Conservation (phyloP, 2,888 invertebrate genomes). For the Zygothrica quintamaculata region DNA sequence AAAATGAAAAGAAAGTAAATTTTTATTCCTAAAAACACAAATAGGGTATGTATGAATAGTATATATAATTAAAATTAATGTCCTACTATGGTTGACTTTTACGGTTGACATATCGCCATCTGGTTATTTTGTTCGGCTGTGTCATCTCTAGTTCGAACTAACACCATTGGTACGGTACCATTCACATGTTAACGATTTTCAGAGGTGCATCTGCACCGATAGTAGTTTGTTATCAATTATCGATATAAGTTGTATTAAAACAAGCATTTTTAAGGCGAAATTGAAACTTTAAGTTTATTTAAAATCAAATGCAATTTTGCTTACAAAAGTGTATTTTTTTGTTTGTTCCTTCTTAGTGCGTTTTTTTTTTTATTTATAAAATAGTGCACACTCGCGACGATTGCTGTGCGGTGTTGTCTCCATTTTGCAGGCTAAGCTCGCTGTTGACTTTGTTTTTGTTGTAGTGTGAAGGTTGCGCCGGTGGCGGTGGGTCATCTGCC, state of each 20-base stretch:
- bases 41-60: no score
- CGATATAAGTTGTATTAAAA: constrained; percentile 26
- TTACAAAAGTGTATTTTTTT: constrained; percentile 62
- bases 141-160: constrained; percentile 4
- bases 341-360: constrained; percentile 19
- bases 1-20: no score
- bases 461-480: constrained; percentile 49
- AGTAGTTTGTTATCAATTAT: constrained; percentile 7
- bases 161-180: constrained; percentile 18
- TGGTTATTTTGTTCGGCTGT: background rate
- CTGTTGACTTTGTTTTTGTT: constrained; percentile 75
- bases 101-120: background rate
- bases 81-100: background rate
- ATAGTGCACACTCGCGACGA: constrained; percentile 83
- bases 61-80: no score
- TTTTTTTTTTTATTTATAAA: constrained; percentile 81
- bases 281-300: constrained; percentile 54
- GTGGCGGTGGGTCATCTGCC: constrained; percentile 80
- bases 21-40: no score
- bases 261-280: constrained; percentile 34
- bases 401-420: constrained; percentile 59
- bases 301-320: constrained; percentile 69
- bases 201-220: constrained; percentile 20
- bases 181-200: constrained; percentile 29
- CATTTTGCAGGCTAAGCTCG: constrained; percentile 67